Evolutionary conservation across 2,113 vertebrate genomes (phyloP).

Genomic region (Paradoxurus hermaphroditus): DNA sequence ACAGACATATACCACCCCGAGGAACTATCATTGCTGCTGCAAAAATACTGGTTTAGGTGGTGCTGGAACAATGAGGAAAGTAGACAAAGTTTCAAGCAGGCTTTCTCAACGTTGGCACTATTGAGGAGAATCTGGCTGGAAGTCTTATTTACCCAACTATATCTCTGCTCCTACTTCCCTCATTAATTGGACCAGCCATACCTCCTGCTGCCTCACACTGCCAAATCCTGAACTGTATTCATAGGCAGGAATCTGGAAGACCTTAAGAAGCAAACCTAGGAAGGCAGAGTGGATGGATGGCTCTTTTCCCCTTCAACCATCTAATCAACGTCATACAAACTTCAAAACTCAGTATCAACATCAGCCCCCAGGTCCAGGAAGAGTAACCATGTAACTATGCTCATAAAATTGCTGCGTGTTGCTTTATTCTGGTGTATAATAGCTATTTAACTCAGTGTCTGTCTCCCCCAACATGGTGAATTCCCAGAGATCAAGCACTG

Average conservation of each 20-base stretch:
- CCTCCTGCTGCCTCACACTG: background rate
- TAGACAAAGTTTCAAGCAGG: background rate
- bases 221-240: background rate
- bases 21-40: background rate
- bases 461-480: background rate
- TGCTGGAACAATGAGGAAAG: background rate
- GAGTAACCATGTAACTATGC: background rate
- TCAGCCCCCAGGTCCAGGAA: background rate
- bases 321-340: background rate
- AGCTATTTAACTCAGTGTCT: background rate
- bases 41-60: background rate
- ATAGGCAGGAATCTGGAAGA: background rate
- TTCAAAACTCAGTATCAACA: background rate
- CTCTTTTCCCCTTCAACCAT: background rate
- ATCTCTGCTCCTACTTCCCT: background rate
- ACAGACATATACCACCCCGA: background rate
- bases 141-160: background rate
- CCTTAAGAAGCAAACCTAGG: background rate
- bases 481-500: background rate
- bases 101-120: background rate
- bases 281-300: background rate
- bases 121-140: background rate
- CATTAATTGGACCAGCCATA: background rate
- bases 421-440: background rate
- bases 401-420: background rate